Evolutionary conservation across 2,113 vertebrate genomes (phyloP).

Genomic region (Tautogolabrus adspersus): DNA sequence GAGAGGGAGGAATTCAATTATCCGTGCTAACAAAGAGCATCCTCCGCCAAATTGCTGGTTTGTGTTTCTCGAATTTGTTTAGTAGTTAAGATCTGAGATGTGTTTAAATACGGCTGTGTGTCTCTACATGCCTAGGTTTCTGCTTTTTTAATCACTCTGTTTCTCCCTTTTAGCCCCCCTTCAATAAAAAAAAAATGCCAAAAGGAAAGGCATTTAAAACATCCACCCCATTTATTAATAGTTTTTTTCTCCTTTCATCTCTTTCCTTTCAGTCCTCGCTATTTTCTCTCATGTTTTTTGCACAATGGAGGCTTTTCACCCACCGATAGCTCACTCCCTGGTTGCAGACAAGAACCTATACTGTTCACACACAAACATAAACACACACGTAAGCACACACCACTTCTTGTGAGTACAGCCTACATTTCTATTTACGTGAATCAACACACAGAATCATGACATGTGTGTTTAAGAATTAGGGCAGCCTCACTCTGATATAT

Average conservation of each 20-base stretch:
- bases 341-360: constrained; percentile 51
- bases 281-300: constrained; percentile 14
- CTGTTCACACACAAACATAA: constrained; percentile 47
- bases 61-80: constrained; percentile 36
- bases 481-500: constrained; percentile 41
- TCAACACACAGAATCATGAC: constrained; percentile 1
- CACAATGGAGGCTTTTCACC: constrained; percentile 72
- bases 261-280: constrained; percentile 18
- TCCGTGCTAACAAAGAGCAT: constrained; percentile 50
- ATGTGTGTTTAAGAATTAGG: constrained; percentile 7
- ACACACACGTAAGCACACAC: constrained; percentile 2
- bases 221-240: background rate
- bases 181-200: background rate
- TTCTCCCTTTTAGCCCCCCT: background rate
- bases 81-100: constrained; percentile 32
- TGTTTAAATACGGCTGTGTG: background rate
- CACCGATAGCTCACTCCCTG: constrained; percentile 34
- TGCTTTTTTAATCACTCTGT: background rate
- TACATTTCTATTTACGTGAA: constrained; percentile 21
- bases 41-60: constrained; percentile 28
- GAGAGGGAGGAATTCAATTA: constrained; percentile 61
- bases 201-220: background rate
- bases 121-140: background rate
- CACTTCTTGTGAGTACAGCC: background rate
- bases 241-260: background rate